A percentile compares a stretch with the other conserved stretches of the same genome.
These are phyloP conservation scores for Pomacea canaliculata DNA, from an alignment of 2,888 invertebrate species.

Conservation along the genomic window DNA sequence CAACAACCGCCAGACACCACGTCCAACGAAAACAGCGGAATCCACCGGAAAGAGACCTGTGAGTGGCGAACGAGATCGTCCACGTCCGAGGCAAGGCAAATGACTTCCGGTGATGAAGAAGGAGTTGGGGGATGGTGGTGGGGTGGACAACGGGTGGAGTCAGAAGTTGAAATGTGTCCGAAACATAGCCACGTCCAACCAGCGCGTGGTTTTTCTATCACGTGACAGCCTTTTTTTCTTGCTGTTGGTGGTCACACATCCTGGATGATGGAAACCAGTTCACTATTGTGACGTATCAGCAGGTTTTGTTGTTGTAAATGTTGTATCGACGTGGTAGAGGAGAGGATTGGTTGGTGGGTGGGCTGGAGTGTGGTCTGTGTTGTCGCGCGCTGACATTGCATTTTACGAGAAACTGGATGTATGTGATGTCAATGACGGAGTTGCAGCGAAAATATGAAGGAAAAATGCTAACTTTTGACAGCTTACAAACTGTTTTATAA, in stretches of 20 bases:
- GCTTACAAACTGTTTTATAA: too few species aligned
- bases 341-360: not conserved
- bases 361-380: not conserved
- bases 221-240: too few species aligned
- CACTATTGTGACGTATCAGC: not conserved
- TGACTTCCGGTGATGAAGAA: not conserved
- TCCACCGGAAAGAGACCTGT: slow-evolving; percentile 21
- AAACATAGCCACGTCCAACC: too few species aligned
- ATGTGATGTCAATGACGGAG: too few species aligned
- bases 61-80: slow-evolving; percentile 6
- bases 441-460: too few species aligned
- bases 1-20: slow-evolving; percentile 1
- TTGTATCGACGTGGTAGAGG: not conserved
- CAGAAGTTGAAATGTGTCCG: too few species aligned
- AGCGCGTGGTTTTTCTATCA: too few species aligned
- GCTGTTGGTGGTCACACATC: too few species aligned
- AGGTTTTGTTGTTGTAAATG: not conserved
- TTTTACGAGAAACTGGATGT: too few species aligned
- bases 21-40: slow-evolving; percentile 8
- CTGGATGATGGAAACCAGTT: not conserved
- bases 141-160: not conserved
- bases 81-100: not conserved
- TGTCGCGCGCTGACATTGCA: not conserved
- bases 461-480: too few species aligned
- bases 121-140: not conserved